Percentiles rank a stretch among this genome's conserved stretches.
Conservation (phyloP, 2,888 invertebrate genomes). For the Xanthia icteritia region DNA sequence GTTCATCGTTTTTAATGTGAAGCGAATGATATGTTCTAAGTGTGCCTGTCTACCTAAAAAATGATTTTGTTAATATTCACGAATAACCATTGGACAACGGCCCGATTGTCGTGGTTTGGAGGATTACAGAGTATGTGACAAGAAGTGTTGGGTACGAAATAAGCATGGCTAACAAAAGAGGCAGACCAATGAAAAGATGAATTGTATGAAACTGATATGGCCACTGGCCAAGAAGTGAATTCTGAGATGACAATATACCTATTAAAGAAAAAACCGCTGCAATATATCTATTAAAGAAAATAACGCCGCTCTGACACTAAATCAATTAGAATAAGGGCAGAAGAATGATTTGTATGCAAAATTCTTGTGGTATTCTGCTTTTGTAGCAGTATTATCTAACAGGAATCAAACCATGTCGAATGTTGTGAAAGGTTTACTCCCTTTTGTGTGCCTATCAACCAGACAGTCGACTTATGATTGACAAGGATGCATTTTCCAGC, state of each 20-base stretch:
- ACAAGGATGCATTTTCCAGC: neutral
- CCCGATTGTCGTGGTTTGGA: neutral
- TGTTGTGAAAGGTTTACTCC: neutral
- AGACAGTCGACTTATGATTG: neutral
- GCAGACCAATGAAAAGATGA: neutral
- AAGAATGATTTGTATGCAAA: neutral
- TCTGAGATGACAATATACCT: neutral
- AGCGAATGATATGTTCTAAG: conserved; percentile 6
- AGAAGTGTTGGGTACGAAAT: neutral
- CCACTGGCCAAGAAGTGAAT: neutral
- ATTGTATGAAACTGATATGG: neutral
- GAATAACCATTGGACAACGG: neutral
- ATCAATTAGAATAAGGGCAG: neutral
- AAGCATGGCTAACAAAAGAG: neutral
- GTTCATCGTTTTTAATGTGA: conserved; percentile 23
- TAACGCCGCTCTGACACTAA: neutral
- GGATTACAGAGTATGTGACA: neutral
- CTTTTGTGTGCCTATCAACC: neutral
- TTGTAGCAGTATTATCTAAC: neutral
- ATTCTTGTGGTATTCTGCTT: neutral
- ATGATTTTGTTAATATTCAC: neutral
- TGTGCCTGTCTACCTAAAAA: neutral
- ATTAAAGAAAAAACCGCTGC: neutral
- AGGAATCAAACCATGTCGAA: neutral
- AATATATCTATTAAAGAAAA: neutral